Evolutionary conservation across 2,797 vertebrate genomes (phyloP).

Genomic region (Pitangus sulphuratus): DNA sequence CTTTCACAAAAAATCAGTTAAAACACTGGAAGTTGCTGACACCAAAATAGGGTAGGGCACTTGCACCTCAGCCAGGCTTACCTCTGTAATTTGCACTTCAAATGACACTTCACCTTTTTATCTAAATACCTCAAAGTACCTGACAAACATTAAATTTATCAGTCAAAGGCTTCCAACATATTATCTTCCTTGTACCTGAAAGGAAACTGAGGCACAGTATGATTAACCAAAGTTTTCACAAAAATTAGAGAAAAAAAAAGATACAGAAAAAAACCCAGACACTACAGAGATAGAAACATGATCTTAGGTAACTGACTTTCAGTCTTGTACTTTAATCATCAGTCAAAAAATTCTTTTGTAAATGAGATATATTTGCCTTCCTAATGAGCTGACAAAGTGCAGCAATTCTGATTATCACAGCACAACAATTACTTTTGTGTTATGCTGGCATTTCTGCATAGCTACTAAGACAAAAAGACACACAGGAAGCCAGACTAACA

Average conservation of each 20-base stretch:
- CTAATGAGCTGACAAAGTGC: slow-evolving; percentile 3
- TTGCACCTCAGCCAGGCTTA: neutral
- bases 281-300: neutral
- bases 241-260: neutral
- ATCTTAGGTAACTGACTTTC: neutral
- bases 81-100: neutral
- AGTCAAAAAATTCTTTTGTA: slow-evolving; percentile 8
- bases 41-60: neutral
- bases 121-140: neutral
- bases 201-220: slow-evolving; percentile 16
- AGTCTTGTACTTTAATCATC: neutral
- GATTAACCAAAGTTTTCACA: neutral
- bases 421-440: slow-evolving; percentile 31
- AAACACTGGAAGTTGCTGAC: neutral
- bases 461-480: neutral
- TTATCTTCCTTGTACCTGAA: neutral
- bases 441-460: neutral
- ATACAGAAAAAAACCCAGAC: accelerated
- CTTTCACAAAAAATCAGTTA: neutral
- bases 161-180: neutral
- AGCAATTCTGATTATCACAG: slow-evolving; percentile 37
- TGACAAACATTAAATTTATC: neutral
- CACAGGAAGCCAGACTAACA: neutral
- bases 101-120: neutral
- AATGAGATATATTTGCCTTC: slow-evolving; percentile 16